Evolutionary conservation across 2,113 vertebrate genomes (phyloP).

Genomic region (Prochilodus magdalenae): DNA sequence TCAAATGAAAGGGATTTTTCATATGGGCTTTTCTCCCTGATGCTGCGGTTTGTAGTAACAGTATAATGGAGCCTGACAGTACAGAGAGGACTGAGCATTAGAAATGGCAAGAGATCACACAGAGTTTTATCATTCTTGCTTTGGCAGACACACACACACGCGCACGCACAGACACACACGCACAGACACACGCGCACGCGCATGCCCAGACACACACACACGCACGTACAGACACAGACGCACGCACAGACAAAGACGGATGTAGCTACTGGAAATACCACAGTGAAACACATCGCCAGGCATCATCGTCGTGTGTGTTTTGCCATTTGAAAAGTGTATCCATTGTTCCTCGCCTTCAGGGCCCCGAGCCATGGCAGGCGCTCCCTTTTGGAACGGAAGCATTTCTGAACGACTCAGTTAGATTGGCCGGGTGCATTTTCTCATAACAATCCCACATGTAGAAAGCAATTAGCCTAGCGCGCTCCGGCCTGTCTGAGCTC

Average conservation of each 20-base stretch:
- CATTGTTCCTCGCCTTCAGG: neutral
- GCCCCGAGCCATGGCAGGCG: neutral
- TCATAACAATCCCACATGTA: slow-evolving; percentile 5
- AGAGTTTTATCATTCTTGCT: neutral
- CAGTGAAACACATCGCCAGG: slow-evolving; percentile 22
- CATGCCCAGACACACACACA: neutral
- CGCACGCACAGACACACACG: slow-evolving; percentile 1
- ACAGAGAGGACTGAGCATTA: neutral
- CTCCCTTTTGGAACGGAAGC: neutral
- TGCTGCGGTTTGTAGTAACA: neutral
- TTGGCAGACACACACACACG: neutral
- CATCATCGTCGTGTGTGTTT: slow-evolving; percentile 30
- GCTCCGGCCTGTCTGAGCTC: neutral
- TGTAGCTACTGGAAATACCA: slow-evolving; percentile 32
- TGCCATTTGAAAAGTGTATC: neutral
- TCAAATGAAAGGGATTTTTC: slow-evolving; percentile 1
- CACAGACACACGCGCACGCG: neutral
- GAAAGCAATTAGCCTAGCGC: slow-evolving; percentile 7
- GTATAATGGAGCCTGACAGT: neutral
- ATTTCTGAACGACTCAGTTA: neutral
- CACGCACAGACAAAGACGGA: neutral
- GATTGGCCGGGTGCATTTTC: neutral
- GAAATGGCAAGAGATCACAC: slow-evolving; percentile 13
- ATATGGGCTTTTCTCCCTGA: neutral
- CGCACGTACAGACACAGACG: slow-evolving; percentile 1